Percentiles rank a stretch among this genome's conserved stretches.
phyloP scores from a whole-genome alignment of 2,113 vertebrate genomes.

The Neogale vison region DNA sequence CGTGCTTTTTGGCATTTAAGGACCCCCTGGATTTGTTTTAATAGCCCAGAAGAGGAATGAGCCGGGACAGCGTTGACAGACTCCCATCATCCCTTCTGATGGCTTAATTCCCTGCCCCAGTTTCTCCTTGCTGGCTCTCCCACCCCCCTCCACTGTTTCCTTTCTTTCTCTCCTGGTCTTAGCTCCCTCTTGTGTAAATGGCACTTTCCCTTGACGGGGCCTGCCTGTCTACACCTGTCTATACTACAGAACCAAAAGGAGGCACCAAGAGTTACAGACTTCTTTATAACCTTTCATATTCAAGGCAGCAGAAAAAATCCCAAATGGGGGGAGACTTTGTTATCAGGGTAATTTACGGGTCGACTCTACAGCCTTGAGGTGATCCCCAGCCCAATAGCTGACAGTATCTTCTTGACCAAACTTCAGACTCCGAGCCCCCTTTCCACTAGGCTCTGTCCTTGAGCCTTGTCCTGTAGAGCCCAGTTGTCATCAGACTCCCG shows the following conservation, averaged over 20 bases:
- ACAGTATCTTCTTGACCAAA: neutral
- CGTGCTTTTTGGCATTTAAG: neutral
- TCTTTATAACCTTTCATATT: neutral
- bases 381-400: neutral
- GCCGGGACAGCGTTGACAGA: neutral
- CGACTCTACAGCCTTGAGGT: neutral
- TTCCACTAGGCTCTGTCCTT: fast-evolving
- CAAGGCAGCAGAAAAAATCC: neutral
- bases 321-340: neutral
- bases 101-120: neutral
- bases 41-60: neutral
- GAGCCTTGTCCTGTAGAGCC: neutral
- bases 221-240: neutral
- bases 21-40: neutral
- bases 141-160: neutral
- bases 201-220: neutral
- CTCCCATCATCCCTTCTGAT: neutral
- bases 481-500: neutral
- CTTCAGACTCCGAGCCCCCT: neutral
- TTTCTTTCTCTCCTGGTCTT: neutral
- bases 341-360: neutral
- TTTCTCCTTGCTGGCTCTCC: too few relatives aligned
- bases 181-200: neutral
- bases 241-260: neutral
- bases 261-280: neutral